These are phyloP conservation scores for Agrotis clavis DNA, from an alignment of 2,888 invertebrate genomes.

Conservation along the genomic window DNA sequence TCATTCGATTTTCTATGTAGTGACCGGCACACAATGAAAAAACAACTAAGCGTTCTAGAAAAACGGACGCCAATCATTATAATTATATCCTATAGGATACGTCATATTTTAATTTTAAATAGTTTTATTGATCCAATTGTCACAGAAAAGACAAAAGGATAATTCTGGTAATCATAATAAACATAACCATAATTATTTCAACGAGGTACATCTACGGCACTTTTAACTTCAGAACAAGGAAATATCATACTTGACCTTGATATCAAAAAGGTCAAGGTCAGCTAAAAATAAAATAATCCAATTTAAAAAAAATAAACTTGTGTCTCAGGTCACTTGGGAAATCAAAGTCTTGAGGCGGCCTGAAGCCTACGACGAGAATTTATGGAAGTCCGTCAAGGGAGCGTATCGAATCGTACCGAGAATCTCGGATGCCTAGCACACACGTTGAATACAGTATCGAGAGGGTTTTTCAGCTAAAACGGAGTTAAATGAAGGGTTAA, in stretches of 20 bases:
- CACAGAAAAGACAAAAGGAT: too few species aligned
- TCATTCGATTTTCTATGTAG: slow-evolving; percentile 22
- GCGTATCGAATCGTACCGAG: slow-evolving; percentile 57
- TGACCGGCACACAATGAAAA: slow-evolving; percentile 6
- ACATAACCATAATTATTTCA: too few species aligned
- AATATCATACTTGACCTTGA: slow-evolving; percentile 65
- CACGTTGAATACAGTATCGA: slow-evolving; percentile 63
- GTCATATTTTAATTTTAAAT: not conserved
- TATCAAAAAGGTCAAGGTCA: slow-evolving; percentile 64
- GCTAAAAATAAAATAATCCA: slow-evolving; percentile 70
- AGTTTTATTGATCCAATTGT: not conserved
- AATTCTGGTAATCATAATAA: not conserved
- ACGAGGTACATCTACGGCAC: not conserved
- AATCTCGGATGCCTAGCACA: slow-evolving; percentile 47
- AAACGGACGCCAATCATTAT: slow-evolving; percentile 10
- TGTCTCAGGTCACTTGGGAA: slow-evolving; percentile 80
- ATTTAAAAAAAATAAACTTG: slow-evolving; percentile 75
- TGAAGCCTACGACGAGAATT: slow-evolving; percentile 79
- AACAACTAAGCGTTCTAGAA: not conserved
- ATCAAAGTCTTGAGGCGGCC: slow-evolving; percentile 77
- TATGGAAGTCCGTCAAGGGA: slow-evolving; percentile 78
- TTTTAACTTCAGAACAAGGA: slow-evolving; percentile 23
- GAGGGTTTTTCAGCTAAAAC: slow-evolving; percentile 38
- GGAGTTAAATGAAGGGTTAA: slow-evolving; percentile 45
- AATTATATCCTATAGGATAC: not conserved